Base-by-base conservation (phyloP, 2,113 vertebrate genomes). In the Reinhardtius hippoglossoides region DNA sequence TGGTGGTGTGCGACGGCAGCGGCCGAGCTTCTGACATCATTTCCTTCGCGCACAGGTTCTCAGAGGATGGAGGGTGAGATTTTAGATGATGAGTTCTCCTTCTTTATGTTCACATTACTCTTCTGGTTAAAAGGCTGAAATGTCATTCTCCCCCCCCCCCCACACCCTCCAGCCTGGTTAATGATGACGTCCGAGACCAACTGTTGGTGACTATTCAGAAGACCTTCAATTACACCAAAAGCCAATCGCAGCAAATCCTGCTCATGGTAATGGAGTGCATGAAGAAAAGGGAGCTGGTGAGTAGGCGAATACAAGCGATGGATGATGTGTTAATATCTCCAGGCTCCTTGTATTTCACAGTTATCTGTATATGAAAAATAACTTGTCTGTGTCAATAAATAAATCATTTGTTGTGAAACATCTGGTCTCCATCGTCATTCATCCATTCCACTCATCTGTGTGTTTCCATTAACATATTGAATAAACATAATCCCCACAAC, bases 161-260 rank as follows among this genome's bases (percentile, higher is more conserved):
- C 35, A 8, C 35, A 37, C 9, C 66, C 73, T 69, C 84, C 90
- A 99, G 98, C 68, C 71, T 95, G 82, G 95, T 99, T 76, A 97
- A 88, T 0, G 98, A 99, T 16, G 96, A 96, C 15, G 96, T 96
- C 70, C 91, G 95, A 90, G 98, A 99, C 80, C 97, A 99, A 67
- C 97, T 99, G 57, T 87, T 99, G 31, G 97, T 99, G 55, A 99
- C 97, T 61, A 96, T 99, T 85, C 97, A 99, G 94, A 99, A 99
- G 92, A 99, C 98, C 1, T 99, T 99, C 82, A 99, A 96, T 83
- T 98, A 97, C 89, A 96, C 84, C 90, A 96, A 96, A 86, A 95
- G 89, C 56, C 98, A 99, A 67, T 96, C 98, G 0, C 96, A 97
- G 67, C 97, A 99, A 87, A 95, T 99, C 59, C 95, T 98, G 6